A percentile compares a stretch with the other conserved stretches of the same genome.
Conservation (phyloP, 37 sponge, comb jelly and placozoan genomes). For the Petrosia ficiformis region DNA sequence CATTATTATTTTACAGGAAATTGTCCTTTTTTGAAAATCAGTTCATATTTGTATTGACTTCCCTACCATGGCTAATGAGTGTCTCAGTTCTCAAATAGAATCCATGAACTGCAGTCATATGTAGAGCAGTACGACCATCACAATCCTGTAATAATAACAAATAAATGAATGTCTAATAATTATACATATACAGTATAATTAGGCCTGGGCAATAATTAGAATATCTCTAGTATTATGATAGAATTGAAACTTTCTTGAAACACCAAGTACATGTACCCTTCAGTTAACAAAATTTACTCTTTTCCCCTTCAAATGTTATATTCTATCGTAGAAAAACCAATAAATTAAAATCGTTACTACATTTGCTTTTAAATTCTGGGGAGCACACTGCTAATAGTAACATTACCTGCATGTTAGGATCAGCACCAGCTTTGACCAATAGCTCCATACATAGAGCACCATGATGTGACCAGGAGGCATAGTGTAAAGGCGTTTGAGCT, state of each 20-base stretch:
- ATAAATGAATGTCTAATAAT: no score
- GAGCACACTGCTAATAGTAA: no score
- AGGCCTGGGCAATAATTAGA: no score
- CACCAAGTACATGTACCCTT: neutral
- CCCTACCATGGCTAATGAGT: conserved; percentile 63
- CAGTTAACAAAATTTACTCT: neutral
- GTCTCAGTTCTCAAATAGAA: conserved; percentile 75
- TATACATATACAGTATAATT: no score
- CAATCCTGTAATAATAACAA: conserved; percentile 35
- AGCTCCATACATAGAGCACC: conserved; percentile 87
- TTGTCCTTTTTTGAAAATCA: no score
- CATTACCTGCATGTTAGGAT: conserved; percentile 66
- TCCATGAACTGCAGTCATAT: conserved; percentile 82
- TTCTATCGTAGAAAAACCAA: no score
- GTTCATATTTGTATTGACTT: neutral
- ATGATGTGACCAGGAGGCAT: conserved; percentile 80
- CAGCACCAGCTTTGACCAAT: conserved; percentile 72
- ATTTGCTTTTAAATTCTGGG: no score
- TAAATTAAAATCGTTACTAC: no score
- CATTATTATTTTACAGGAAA: neutral
- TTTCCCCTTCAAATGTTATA: no score
- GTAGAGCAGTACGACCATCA: conserved; percentile 85
- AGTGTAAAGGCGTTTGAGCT: conserved; percentile 91
- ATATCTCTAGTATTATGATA: no score
- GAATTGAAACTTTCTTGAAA: no score